These are phyloP conservation scores for Lepisosteus osseus DNA, from an alignment of 2,113 vertebrate genomes.

Conservation along the genomic window DNA sequence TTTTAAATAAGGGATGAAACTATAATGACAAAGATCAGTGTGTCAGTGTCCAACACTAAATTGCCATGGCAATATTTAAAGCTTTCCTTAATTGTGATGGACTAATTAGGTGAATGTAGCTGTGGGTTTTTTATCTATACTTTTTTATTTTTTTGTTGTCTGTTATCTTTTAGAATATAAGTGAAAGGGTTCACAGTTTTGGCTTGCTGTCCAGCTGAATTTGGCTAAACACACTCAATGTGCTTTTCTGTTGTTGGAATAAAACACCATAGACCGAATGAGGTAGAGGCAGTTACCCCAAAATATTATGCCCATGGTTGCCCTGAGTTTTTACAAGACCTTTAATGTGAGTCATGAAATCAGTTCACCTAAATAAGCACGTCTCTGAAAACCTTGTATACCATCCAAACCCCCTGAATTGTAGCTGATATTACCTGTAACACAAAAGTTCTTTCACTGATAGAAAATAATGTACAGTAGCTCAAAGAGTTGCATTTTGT, in stretches of 20 bases:
- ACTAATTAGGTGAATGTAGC: not conserved
- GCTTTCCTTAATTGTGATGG: not conserved
- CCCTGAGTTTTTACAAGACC: not conserved
- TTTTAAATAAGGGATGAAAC: not conserved
- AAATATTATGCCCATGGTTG: no score
- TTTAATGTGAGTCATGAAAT: constrained; percentile 3
- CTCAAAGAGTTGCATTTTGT: not conserved
- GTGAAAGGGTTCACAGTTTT: no score
- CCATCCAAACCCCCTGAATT: not conserved
- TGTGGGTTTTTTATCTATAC: not conserved
- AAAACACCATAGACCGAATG: constrained; percentile 43
- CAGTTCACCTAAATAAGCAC: no score
- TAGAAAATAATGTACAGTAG: not conserved
- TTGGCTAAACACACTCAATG: no score
- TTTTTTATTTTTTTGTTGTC: constrained; percentile 8
- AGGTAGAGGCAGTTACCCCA: no score
- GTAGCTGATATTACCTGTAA: constrained; percentile 19
- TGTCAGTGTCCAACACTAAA: not conserved
- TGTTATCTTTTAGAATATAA: constrained; percentile 1
- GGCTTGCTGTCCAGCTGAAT: no score
- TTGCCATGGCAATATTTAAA: not conserved
- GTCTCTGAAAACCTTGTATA: not conserved
- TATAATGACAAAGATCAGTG: not conserved
- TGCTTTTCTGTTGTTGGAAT: not conserved
- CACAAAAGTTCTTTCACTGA: constrained; percentile 7